Evolutionary conservation across 2,113 vertebrate genomes (phyloP).

Genomic region (Peromyscus polionotus): DNA sequence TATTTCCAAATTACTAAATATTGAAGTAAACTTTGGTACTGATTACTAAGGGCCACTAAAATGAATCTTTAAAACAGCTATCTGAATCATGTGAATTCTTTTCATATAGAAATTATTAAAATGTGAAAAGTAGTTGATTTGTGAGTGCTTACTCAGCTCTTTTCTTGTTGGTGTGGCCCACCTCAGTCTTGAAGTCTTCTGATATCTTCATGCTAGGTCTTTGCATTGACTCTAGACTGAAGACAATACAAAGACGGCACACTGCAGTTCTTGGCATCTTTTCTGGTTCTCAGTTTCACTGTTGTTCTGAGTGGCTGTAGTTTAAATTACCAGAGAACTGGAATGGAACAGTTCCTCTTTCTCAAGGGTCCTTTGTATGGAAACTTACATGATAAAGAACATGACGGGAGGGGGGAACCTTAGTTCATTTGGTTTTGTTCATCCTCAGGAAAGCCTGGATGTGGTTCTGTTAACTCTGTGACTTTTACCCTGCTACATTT

Average conservation of each 20-base stretch:
- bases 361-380: not conserved
- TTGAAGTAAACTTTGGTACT: conserved; percentile 9
- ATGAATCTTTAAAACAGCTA: not conserved
- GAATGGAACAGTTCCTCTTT: not conserved
- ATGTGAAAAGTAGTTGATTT: not conserved
- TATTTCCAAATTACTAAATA: not conserved
- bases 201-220: not conserved
- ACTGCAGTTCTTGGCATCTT: not conserved
- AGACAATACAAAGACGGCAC: not conserved
- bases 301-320: not conserved
- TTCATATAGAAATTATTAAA: not conserved
- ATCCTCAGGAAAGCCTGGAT: not conserved
- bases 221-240: not conserved
- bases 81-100: not conserved
- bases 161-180: not conserved
- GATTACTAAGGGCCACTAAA: not conserved
- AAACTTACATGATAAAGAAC: not conserved
- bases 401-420: not conserved
- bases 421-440: not conserved
- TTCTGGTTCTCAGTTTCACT: not conserved
- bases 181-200: not conserved
- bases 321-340: conserved; percentile 20
- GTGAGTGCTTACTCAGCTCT: not conserved
- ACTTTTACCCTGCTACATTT: not conserved
- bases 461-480: not conserved